Percentiles rank a stretch among this genome's conserved stretches.
These are phyloP conservation scores for Cyrtodaria siliqua DNA, from an alignment of 2,888 invertebrate genomes.

Conservation along the genomic window DNA sequence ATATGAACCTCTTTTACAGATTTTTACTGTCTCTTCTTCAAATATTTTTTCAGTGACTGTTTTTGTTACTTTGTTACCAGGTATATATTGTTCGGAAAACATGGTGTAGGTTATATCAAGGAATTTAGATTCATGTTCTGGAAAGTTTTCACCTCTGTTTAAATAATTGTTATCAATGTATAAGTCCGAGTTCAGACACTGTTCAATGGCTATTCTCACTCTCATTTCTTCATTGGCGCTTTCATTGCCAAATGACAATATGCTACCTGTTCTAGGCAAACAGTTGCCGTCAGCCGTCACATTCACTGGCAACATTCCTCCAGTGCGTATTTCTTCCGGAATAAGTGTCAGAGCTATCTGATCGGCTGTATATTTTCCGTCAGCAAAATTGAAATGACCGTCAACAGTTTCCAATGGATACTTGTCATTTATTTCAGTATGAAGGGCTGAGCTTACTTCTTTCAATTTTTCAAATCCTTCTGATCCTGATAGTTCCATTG, in stretches of 20 bases:
- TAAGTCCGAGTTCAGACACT: slow-evolving; percentile 28
- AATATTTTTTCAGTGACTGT: slow-evolving; percentile 30
- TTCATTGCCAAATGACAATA: slow-evolving; percentile 32
- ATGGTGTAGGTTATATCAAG: slow-evolving; percentile 33
- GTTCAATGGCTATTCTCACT: slow-evolving; percentile 37
- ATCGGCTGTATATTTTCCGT: too few species aligned
- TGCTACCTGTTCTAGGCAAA: slow-evolving; percentile 37
- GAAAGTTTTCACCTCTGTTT: slow-evolving; percentile 41
- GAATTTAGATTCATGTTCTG: slow-evolving; percentile 31
- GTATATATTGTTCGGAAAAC: slow-evolving; percentile 41
- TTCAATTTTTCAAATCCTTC: too few species aligned
- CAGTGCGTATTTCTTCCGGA: slow-evolving; percentile 25
- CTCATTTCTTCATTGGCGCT: slow-evolving; percentile 36
- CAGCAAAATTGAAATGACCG: too few species aligned
- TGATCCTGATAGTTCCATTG: slow-evolving; percentile 35
- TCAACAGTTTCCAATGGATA: too few species aligned
- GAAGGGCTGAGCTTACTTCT: too few species aligned
- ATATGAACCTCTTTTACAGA: slow-evolving; percentile 27
- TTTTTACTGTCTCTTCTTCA: slow-evolving; percentile 37
- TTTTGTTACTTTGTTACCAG: slow-evolving; percentile 41
- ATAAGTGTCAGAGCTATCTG: slow-evolving; percentile 39
- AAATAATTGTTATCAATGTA: slow-evolving; percentile 41
- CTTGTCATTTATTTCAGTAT: too few species aligned
- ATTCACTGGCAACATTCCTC: slow-evolving; percentile 30
- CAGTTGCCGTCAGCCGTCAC: slow-evolving; percentile 23